Base-by-base conservation (phyloP, 2,113 vertebrate species). In the Pao palembangensis region DNA sequence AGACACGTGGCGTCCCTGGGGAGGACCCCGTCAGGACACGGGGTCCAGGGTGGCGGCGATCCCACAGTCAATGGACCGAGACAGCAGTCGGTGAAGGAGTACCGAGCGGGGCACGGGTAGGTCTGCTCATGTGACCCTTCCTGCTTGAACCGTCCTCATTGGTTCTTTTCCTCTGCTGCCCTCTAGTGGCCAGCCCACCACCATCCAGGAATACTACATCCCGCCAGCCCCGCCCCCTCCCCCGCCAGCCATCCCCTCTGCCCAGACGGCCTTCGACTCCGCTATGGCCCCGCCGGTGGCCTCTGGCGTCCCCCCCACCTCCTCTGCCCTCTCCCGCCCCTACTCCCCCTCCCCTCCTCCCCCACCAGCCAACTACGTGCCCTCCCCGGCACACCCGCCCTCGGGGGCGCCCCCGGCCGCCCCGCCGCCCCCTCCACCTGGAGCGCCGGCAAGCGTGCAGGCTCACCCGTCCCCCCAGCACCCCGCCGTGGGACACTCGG, bases 221-320 rank as follows among this genome's bases (percentile, higher is more conserved):
- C 94, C 94, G 0, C 94, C 94, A 0, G 92, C 93, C 8, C 94
- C 94, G 0, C 93, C 94, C 0, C 94, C 94, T 0, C 93, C 94
- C 0, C 93, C 94, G 0, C 94, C 92, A 0, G 84, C 94, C 73
- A 94, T 94, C 80, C 94, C 94, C 2, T 93, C 94, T 0, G 92
- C 94, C 0, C 94, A 94, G 79, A 94, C 93, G 0, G 93, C 94
- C 65, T 94, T 94, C 71, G 93, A 94, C 85, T 90, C 93, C 69
- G 86, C 93, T 61, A 73, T 88, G 14, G 79, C 34, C 31, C 87
- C 14, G 15, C 78, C 73, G 19, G 73, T 71, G 14, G 77, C 90
- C 58, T 91, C 93, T 0, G 90, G 92, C 0, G 91, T 93, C 5
- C 94, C 93, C 0, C 83, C 94, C 7, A 91, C 92, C 75, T 92